Conservation (phyloP, 2,888 invertebrate species). For the Iselma pallidipennis region DNA sequence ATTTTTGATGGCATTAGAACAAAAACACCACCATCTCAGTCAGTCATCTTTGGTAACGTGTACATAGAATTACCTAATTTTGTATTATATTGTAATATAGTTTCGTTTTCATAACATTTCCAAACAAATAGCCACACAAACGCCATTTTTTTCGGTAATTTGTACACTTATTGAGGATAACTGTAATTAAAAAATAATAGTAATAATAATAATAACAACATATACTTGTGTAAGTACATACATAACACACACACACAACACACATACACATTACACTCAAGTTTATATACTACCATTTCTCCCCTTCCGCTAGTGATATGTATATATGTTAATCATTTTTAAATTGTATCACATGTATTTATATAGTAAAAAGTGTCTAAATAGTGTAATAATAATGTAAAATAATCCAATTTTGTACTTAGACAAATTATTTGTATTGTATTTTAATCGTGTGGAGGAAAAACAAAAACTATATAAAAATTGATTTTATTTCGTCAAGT, state of each 20-base stretch:
- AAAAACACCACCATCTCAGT: constrained; percentile 36
- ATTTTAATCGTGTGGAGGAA: constrained; percentile 40
- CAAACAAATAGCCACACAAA: constrained; percentile 45
- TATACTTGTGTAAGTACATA: too few relatives aligned
- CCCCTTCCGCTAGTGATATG: constrained; percentile 49
- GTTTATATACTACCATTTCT: constrained; percentile 29
- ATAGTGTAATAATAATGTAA: constrained; percentile 53
- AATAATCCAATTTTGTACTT: constrained; percentile 50
- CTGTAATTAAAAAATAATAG: constrained; percentile 32
- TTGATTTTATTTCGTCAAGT: background rate
- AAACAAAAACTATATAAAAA: background rate
- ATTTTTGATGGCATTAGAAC: constrained; percentile 36
- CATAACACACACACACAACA: background rate
- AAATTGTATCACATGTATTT: constrained; percentile 49
- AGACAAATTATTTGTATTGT: constrained; percentile 45
- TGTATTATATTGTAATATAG: constrained; percentile 57
- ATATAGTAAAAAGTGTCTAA: constrained; percentile 47
- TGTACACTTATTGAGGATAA: constrained; percentile 50
- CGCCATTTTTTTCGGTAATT: constrained; percentile 37
- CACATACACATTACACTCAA: too few relatives aligned
- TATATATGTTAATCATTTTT: constrained; percentile 50
- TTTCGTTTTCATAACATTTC: constrained; percentile 52
- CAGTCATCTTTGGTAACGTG: constrained; percentile 48
- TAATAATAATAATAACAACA: background rate
- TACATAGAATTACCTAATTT: constrained; percentile 44